A percentile compares a stretch with the other conserved stretches of the same genome.
Conservation (phyloP, 2,888 invertebrate species). For the Lobophora halterata region DNA sequence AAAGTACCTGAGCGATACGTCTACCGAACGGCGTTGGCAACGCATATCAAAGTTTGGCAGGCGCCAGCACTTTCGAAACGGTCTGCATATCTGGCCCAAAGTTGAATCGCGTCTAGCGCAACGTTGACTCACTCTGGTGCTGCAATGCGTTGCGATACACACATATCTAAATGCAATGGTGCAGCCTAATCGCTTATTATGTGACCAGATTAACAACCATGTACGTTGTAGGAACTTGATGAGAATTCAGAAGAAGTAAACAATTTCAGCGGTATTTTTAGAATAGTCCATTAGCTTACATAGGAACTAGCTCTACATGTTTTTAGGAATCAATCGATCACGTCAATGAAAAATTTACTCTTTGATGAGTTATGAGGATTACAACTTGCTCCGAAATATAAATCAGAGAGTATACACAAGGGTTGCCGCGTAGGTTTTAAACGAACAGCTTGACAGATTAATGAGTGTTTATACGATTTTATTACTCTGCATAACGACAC, state of each 20-base stretch:
- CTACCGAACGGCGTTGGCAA: constrained; percentile 54
- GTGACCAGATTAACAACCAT: no score
- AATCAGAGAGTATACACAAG: not conserved
- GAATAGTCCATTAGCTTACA: constrained; percentile 1
- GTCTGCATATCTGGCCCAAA: constrained; percentile 35
- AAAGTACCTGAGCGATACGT: constrained; percentile 45
- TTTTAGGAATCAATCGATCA: no score
- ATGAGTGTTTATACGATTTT: constrained; percentile 22
- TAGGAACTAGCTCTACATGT: no score
- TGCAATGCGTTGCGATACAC: constrained; percentile 28
- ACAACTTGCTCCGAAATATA: not conserved
- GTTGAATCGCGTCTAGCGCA: constrained; percentile 45
- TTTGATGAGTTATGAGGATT: not conserved
- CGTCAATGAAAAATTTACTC: no score
- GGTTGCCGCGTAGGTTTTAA: not conserved
- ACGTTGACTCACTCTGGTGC: constrained; percentile 43
- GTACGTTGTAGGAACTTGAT: no score
- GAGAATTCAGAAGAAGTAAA: no score
- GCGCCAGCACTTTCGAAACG: constrained; percentile 45
- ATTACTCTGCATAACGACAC: constrained; percentile 23
- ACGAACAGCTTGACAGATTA: constrained; percentile 10
- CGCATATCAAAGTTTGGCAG: constrained; percentile 65
- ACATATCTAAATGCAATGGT: constrained; percentile 12
- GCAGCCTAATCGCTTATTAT: not conserved
- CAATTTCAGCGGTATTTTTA: no score